Evolutionary conservation across 2,113 vertebrate genomes (phyloP), one percentile per base, ranked within the genome.

Genomic region (Leptobrachium ailaonicum): DNA sequence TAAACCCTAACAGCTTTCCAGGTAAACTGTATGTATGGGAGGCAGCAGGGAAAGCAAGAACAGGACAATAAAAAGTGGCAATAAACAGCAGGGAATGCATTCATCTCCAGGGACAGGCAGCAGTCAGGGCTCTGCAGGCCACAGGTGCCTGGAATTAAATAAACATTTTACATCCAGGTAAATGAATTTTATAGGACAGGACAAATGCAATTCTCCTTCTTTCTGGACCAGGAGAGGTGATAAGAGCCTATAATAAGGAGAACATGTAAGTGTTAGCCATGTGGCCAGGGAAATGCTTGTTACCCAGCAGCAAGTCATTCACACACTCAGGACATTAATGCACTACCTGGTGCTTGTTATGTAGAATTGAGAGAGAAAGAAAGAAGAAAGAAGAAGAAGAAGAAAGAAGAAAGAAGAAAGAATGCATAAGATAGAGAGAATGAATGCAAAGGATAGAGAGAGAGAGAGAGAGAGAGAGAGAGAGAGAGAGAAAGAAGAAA

Each of bases 181-280:
- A 91, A 87, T 91, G 90, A 91, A 93, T 92, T 92, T 90, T 77
- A 13, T 88, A 91, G 88, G 90, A 91, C 92, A 41, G 92, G 90
- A 87, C 84, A 85, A 87, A 20, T 62, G 90, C 91, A 90, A 91
- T 91, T 91, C 89, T 86, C 85, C 85, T 90, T 87, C 84, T 86
- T 92, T 92, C 90, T 92, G 90, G 90, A 84, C 73, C 2, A 88
- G 91, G 90, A 82, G 91, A 90, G 85, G 87, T 13, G 90, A 91
- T 93, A 93, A 92, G 90, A 79, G 82, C 86, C 8, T 50, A 5
- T 8, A 5, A 50, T 50, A 50, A 50, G 66, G 2, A 66, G 32
- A 66, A 32, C 14, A 12, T 13, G 5, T 45, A 68, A 44, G 11
- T 12, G 42, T 41, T 41, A 40, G 66, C 10, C 9, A 3, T 68